phyloP scores from a whole-genome alignment of 2,888 invertebrate species.

The Micoletzkya japonica region DNA sequence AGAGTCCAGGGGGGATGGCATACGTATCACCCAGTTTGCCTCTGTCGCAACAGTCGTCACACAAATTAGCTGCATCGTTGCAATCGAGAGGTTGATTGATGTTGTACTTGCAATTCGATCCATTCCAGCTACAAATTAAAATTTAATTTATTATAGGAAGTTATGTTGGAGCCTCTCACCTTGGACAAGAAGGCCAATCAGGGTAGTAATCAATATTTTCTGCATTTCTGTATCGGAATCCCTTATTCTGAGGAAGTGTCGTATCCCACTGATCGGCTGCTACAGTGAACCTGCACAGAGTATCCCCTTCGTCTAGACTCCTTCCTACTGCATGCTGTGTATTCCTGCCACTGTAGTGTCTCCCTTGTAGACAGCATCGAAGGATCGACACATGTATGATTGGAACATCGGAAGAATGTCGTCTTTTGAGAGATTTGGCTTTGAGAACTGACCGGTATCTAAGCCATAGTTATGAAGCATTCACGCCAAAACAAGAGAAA shows the following conservation, averaged over 20 bases:
- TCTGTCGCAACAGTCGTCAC: constrained; percentile 49
- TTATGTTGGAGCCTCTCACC: constrained; percentile 32
- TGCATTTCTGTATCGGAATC: constrained; percentile 54
- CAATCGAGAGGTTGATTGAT: constrained; percentile 39
- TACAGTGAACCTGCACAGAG: constrained; percentile 39
- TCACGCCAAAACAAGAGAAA: constrained; percentile 25
- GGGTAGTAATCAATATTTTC: constrained; percentile 55
- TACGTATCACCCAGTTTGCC: constrained; percentile 8
- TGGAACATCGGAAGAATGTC: constrained; percentile 41
- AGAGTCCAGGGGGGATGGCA: constrained; percentile 45
- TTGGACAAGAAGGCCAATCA: constrained; percentile 53
- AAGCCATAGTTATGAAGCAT: neutral
- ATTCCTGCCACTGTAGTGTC: constrained; percentile 2
- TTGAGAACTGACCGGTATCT: constrained; percentile 51
- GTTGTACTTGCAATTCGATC: neutral
- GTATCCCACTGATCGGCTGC: constrained; percentile 51
- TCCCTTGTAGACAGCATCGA: constrained; percentile 26
- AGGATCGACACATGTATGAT: constrained; percentile 52
- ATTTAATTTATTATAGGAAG: neutral
- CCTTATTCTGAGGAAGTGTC: constrained; percentile 47
- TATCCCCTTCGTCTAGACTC: constrained; percentile 33
- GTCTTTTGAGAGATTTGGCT: constrained; percentile 38
- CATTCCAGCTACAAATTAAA: constrained; percentile 3
- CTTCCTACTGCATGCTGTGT: neutral
- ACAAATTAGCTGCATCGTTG: constrained; percentile 42